These are phyloP conservation scores for Aurelia sp. DNA, from an alignment of 30 jellyfish, hydroid and myxozoan genomes.

Conservation along the genomic window DNA sequence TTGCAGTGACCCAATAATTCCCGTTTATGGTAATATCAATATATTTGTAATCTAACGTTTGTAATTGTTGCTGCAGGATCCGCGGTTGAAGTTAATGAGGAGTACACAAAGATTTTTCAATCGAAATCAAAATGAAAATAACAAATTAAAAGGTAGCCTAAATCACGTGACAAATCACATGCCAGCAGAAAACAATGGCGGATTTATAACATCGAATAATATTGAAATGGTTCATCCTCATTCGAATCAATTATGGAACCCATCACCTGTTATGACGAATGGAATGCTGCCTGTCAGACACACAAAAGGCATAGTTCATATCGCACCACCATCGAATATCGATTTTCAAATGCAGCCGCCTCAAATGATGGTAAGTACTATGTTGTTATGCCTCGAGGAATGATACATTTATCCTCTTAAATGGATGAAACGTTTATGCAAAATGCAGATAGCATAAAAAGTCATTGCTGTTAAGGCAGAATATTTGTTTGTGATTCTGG, in stretches of 20 bases:
- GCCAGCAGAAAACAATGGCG: neutral
- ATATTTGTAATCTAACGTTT: neutral
- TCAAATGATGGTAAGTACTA: slow-evolving; percentile 60
- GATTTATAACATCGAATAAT: slow-evolving; percentile 35
- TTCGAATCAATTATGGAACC: slow-evolving; percentile 57
- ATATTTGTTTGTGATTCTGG: too few relatives aligned
- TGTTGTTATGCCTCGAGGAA: too few relatives aligned
- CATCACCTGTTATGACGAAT: slow-evolving; percentile 54
- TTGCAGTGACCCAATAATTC: too few relatives aligned
- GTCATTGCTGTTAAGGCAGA: too few relatives aligned
- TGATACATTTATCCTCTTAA: too few relatives aligned
- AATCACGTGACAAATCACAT: slow-evolving; percentile 12
- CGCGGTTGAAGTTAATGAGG: slow-evolving; percentile 86
- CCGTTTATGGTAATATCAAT: neutral
- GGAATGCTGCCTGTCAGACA: slow-evolving; percentile 52
- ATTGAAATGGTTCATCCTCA: slow-evolving; percentile 49
- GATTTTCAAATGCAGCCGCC: slow-evolving; percentile 65
- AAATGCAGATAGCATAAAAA: too few relatives aligned
- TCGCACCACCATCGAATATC: slow-evolving; percentile 37
- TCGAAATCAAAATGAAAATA: slow-evolving; percentile 52
- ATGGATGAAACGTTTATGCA: too few relatives aligned
- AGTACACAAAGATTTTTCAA: slow-evolving; percentile 83
- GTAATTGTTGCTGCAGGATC: slow-evolving; percentile 55
- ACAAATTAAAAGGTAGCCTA: slow-evolving; percentile 13
- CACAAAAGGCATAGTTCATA: slow-evolving; percentile 39